A percentile compares a stretch with the other conserved stretches of the same genome.
Conservation (phyloP, 2,888 invertebrate species). For the Alitta virens region DNA sequence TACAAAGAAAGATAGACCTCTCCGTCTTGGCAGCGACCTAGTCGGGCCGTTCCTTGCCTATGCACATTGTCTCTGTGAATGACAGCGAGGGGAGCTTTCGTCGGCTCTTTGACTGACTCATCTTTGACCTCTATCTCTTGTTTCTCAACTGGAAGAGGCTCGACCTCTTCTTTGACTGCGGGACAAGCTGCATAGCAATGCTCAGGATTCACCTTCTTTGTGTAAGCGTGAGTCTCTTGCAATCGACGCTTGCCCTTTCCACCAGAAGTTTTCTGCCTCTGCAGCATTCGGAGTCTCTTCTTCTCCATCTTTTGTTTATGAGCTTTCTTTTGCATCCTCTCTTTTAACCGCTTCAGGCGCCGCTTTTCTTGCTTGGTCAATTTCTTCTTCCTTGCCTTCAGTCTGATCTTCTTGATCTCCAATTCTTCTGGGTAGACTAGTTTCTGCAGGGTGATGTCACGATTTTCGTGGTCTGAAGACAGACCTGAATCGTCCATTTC, state of each 20-base stretch:
- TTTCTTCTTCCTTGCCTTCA: constrained; percentile 3
- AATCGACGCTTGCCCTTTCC: constrained; percentile 1
- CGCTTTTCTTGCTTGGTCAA: constrained; percentile 17
- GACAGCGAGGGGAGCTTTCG: constrained; percentile 25
- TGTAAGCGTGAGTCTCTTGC: constrained; percentile 3
- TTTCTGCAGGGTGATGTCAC: neutral
- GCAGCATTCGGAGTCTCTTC: neutral
- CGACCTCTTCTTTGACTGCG: neutral
- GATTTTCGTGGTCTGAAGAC: constrained; percentile 1
- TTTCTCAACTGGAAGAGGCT: neutral
- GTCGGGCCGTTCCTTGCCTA: constrained; percentile 16
- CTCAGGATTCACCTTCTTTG: constrained; percentile 15
- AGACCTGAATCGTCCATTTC: neutral
- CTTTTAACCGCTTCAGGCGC: constrained; percentile 13
- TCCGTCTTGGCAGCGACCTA: constrained; percentile 32
- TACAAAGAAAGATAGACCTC: constrained; percentile 42
- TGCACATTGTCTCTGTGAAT: constrained; percentile 38
- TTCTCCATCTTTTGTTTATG: constrained; percentile 4
- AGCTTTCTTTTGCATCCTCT: constrained; percentile 9
- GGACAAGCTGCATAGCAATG: constrained; percentile 23
- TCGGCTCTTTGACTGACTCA: neutral
- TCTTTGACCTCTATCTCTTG: neutral
- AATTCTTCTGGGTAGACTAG: constrained; percentile 16
- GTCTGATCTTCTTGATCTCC: constrained; percentile 15
- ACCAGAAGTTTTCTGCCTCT: neutral